These are phyloP conservation scores for Acronicta aceris DNA, from an alignment of 2,888 invertebrate genomes.

Conservation along the genomic window DNA sequence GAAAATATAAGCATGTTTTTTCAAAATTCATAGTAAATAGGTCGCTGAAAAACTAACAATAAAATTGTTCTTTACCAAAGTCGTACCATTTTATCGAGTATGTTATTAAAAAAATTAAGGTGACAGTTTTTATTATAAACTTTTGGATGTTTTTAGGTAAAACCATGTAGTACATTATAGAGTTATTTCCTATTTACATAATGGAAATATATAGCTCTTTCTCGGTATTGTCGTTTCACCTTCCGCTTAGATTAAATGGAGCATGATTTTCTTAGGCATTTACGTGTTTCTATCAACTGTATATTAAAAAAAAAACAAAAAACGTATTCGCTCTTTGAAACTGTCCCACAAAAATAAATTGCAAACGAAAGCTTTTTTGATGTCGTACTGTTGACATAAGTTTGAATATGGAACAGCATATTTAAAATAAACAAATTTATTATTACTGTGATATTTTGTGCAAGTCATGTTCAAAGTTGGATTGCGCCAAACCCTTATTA, in stretches of 20 bases:
- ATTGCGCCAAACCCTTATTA: constrained; percentile 9
- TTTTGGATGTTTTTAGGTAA: background rate
- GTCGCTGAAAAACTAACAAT: no score
- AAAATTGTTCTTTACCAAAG: no score
- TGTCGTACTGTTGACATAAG: background rate
- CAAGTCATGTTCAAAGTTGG: constrained; percentile 5
- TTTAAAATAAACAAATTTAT: constrained; percentile 9
- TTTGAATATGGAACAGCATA: constrained; percentile 1
- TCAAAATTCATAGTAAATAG: no score
- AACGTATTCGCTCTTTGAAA: no score
- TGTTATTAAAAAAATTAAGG: no score
- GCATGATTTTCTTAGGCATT: background rate
- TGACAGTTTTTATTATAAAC: no score
- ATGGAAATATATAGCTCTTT: constrained; percentile 19
- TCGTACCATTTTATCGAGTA: no score
- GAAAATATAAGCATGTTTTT: no score
- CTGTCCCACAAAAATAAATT: no score
- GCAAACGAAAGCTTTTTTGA: background rate
- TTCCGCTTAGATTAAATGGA: constrained; percentile 4
- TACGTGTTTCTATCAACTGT: no score
- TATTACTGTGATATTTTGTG: no score
- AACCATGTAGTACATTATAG: constrained; percentile 6
- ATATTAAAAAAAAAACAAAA: no score
- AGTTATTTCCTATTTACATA: constrained; percentile 43
- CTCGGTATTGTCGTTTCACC: constrained; percentile 9